Evolutionary conservation across 2,797 vertebrate species (phyloP), one percentile per base, ranked within the genome.

Genomic region (Chelon labrosus): DNA sequence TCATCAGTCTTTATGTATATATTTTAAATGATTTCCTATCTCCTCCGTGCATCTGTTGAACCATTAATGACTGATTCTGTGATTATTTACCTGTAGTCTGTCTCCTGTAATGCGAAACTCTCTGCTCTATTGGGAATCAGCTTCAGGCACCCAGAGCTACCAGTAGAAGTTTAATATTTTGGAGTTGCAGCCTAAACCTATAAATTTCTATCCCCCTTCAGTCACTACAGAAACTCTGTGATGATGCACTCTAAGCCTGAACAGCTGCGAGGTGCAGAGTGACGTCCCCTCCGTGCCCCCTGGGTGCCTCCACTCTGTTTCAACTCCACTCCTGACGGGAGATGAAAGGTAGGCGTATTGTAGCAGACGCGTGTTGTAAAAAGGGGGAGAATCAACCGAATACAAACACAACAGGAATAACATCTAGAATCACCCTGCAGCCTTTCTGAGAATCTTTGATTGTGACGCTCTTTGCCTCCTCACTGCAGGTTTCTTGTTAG

Each of bases 291-390:
- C 60, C 0, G 51, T 12, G 61, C 42, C 56, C 55, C 72, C 70
- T 0, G 27, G 51, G 53, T 14, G 65, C 70, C 69, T 42, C 61
- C 0, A 1, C 44, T 65, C 67, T 52, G 77, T 89, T 89, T 89
- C 67, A 89, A 82, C 78, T 85, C 51, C 73, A 64, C 46, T 13
- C 1, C 38, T 17, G 50, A 49, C 38, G 64, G 73, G 75, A 85
- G 87, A 91, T 91, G 67, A 91, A 91, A 91, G 84, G 57, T 22
- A 80, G 41, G 19, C 1, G 22, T 3, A 22, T 22, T 22, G 22
- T 22, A 12, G 20, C n/a, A 46, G 68, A 65, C 31, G 7, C 1
- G 13, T 1, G 6, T 0, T 44, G 41, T n/a, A 27, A 20, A 38
- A 14, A 62, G n/a, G 16, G n/a, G 25, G 20, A 35, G 7, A n/a